Conservation (phyloP, 2,888 invertebrate species). For the Aquatica leii region DNA sequence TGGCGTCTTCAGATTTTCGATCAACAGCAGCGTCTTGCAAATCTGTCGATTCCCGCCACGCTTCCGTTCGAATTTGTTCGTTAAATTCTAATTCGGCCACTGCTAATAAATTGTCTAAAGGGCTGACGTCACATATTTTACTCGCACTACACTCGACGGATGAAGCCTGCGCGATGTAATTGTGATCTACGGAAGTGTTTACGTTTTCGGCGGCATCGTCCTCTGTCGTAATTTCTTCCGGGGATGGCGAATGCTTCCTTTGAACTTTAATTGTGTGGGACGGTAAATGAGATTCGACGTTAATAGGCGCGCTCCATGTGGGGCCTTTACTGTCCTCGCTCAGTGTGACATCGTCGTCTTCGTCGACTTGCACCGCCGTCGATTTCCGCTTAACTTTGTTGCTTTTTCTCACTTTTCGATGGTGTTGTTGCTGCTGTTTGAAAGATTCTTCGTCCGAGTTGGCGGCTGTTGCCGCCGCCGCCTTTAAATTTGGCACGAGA, state of each 20-base stretch:
- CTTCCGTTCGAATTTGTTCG: conserved; percentile 63
- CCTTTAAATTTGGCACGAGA: conserved; percentile 61
- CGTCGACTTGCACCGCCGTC: conserved; percentile 57
- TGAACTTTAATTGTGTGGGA: conserved; percentile 68
- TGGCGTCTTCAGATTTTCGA: conserved; percentile 4
- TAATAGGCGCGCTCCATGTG: conserved; percentile 60
- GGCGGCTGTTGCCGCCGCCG: conserved; percentile 61
- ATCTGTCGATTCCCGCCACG: conserved; percentile 49
- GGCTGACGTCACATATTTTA: conserved; percentile 59
- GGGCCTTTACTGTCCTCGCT: conserved; percentile 41
- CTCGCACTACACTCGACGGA: conserved; percentile 59
- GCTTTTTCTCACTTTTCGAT: conserved; percentile 48
- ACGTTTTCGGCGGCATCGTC: conserved; percentile 47
- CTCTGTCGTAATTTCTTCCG: conserved; percentile 44
- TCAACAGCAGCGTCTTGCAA: conserved; percentile 21
- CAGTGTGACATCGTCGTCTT: conserved; percentile 50
- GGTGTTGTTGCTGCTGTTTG: conserved; percentile 48
- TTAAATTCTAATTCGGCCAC: conserved; percentile 72
- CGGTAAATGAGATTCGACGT: conserved; percentile 69
- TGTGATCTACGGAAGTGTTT: conserved; percentile 56
- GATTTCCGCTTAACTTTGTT: conserved; percentile 53
- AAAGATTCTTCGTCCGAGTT: conserved; percentile 46
- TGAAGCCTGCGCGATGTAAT: conserved; percentile 52
- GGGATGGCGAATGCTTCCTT: conserved; percentile 56
- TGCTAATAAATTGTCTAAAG: conserved; percentile 70